Percentiles rank a stretch among this genome's conserved stretches.
Conservation (phyloP, 92 coral and sea anemone genomes). For the Meandrina meandrites region DNA sequence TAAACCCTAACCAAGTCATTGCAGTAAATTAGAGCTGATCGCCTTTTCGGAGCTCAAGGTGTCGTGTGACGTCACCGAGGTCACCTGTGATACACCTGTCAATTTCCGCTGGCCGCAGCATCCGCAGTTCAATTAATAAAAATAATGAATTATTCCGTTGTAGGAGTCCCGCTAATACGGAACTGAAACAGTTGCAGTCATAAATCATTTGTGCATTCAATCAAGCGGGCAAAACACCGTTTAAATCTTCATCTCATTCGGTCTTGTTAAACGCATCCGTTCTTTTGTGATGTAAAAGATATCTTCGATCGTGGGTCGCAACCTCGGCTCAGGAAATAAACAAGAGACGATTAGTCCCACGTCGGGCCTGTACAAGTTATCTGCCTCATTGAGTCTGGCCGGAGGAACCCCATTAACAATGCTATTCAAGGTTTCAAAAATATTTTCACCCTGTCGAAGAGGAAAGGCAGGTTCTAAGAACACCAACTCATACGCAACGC, state of each 20-base stretch:
- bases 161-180: conserved; percentile 9
- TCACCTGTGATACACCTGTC: conserved; percentile 34
- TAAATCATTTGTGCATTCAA: background rate
- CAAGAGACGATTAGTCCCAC: conserved; percentile 52
- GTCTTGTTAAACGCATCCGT: conserved; percentile 33
- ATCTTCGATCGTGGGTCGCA: conserved; percentile 63
- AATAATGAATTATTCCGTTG: background rate
- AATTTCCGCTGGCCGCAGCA: background rate
- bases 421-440: conserved; percentile 62
- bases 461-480: conserved; percentile 67
- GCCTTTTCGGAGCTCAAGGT: background rate
- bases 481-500: conserved; percentile 67
- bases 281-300: conserved; percentile 42
- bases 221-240: background rate
- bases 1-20: background rate
- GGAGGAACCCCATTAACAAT: conserved; percentile 75
- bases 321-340: conserved; percentile 53
- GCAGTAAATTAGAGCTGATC: background rate
- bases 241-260: background rate
- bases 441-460: conserved; percentile 39
- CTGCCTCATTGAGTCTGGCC: conserved; percentile 45
- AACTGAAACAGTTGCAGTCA: conserved; percentile 12
- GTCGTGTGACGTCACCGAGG: conserved; percentile 8
- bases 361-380: conserved; percentile 38
- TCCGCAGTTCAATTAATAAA: background rate